These are phyloP conservation scores for Megastigmus dorsalis DNA, from an alignment of 2,888 invertebrate species.

Conservation along the genomic window DNA sequence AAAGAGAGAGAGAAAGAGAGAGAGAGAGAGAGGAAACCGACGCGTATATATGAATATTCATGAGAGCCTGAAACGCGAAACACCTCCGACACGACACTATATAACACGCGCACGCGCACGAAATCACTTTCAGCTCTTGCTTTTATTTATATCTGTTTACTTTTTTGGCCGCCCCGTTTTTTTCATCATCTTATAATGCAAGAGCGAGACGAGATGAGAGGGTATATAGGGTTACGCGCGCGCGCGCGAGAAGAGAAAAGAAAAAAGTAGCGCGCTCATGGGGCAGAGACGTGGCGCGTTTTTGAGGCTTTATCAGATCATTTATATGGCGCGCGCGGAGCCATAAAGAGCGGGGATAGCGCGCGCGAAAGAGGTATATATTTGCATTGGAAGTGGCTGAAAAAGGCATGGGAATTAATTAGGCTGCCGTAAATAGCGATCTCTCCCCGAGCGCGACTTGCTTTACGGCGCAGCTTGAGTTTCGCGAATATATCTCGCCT, in stretches of 20 bases:
- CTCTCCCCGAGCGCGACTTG: constrained; percentile 9
- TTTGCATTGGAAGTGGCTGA: constrained; percentile 67
- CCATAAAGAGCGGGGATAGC: constrained; percentile 63
- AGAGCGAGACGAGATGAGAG: constrained; percentile 21
- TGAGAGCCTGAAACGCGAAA: constrained; percentile 57
- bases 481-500: constrained; percentile 38
- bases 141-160: constrained; percentile 60
- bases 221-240: constrained; percentile 44
- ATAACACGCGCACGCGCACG: not conserved
- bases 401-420: constrained; percentile 69
- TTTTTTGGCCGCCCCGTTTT: constrained; percentile 1
- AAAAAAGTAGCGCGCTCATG: constrained; percentile 60
- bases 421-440: constrained; percentile 62
- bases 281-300: constrained; percentile 60
- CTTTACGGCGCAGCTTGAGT: constrained; percentile 46
- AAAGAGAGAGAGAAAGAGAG: no score
- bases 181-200: constrained; percentile 34
- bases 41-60: constrained; percentile 69
- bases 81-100: constrained; percentile 23
- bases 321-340: constrained; percentile 65
- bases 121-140: constrained; percentile 59
- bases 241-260: no score
- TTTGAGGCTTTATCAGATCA: constrained; percentile 69
- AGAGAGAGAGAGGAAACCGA: not conserved
- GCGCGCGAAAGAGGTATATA: constrained; percentile 43